Percentiles rank a stretch among this genome's conserved stretches.
Evolutionary conservation across 92 coral and sea anemone species (phyloP).

Genomic region (Ricordea florida): DNA sequence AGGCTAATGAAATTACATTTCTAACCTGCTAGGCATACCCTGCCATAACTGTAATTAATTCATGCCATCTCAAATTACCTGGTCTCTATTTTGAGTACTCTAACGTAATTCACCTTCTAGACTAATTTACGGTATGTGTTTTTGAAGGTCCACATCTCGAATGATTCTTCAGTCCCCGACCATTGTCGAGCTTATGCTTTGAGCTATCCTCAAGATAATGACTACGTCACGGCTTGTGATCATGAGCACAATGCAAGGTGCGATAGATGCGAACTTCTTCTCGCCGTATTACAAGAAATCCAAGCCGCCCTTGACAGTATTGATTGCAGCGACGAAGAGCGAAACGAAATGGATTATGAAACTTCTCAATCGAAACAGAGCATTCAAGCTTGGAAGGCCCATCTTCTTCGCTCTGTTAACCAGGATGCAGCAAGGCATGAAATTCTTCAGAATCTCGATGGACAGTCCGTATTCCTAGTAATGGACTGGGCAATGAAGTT

Average conservation of each 20-base stretch:
- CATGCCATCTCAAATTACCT: no score
- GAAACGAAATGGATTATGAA: constrained; percentile 53
- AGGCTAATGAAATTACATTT: no score
- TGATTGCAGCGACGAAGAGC: constrained; percentile 36
- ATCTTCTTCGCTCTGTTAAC: constrained; percentile 65
- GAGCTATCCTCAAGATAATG: constrained; percentile 26
- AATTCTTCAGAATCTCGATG: no score
- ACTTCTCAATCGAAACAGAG: constrained; percentile 36
- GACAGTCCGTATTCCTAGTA: no score
- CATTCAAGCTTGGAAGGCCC: constrained; percentile 71
- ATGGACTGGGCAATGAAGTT: no score
- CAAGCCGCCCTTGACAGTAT: not conserved
- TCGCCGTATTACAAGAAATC: constrained; percentile 22
- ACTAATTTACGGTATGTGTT: not conserved
- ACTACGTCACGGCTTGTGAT: constrained; percentile 35
- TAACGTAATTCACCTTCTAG: no score
- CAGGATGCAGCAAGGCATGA: constrained; percentile 49
- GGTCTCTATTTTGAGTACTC: no score
- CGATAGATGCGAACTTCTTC: constrained; percentile 45
- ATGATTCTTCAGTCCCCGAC: constrained; percentile 24
- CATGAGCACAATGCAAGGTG: constrained; percentile 58
- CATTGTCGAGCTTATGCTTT: constrained; percentile 55
- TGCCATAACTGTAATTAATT: no score
- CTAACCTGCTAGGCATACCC: no score
- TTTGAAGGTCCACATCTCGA: constrained; percentile 41